These are phyloP conservation scores for Chymomyza amoena DNA, from an alignment of 2,888 invertebrate species.

Conservation along the genomic window DNA sequence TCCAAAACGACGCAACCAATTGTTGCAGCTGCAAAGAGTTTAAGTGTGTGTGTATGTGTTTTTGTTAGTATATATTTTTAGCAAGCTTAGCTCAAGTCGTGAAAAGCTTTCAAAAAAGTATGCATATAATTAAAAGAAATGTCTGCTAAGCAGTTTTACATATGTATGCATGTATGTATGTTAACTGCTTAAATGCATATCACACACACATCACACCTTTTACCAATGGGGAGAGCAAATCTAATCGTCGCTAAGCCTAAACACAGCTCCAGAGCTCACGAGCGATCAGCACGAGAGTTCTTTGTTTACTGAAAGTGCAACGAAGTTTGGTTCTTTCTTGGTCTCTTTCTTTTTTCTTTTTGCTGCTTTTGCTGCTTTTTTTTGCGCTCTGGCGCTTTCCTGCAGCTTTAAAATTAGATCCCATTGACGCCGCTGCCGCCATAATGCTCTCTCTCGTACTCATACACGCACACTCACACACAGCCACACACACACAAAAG, in stretches of 20 bases:
- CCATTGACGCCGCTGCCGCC: slow-evolving; percentile 41
- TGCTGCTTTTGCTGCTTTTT: slow-evolving; percentile 19
- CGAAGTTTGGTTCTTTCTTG: slow-evolving; percentile 52
- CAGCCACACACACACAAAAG: slow-evolving; percentile 20
- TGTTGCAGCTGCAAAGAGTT: slow-evolving; percentile 64
- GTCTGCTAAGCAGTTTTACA: neutral
- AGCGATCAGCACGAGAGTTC: slow-evolving; percentile 72
- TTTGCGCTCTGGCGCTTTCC: slow-evolving; percentile 26
- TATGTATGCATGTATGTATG: neutral
- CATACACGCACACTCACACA: slow-evolving; percentile 35
- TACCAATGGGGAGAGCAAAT: neutral
- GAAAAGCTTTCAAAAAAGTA: slow-evolving; percentile 32
- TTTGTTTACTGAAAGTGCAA: slow-evolving; percentile 75
- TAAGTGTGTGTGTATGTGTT: neutral
- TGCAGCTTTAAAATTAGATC: slow-evolving; percentile 68
- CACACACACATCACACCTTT: neutral
- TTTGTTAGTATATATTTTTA: neutral
- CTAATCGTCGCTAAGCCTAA: slow-evolving; percentile 12
- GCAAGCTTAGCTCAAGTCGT: slow-evolving; percentile 45
- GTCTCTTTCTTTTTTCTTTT: slow-evolving; percentile 38
- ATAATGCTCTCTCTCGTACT: slow-evolving; percentile 42
- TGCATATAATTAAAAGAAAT: neutral
- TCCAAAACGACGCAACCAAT: slow-evolving; percentile 70
- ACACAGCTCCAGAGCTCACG: slow-evolving; percentile 37
- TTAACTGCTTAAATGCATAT: neutral